phyloP scores from a whole-genome alignment of 2,888 invertebrate species.

The Noctua comes region DNA sequence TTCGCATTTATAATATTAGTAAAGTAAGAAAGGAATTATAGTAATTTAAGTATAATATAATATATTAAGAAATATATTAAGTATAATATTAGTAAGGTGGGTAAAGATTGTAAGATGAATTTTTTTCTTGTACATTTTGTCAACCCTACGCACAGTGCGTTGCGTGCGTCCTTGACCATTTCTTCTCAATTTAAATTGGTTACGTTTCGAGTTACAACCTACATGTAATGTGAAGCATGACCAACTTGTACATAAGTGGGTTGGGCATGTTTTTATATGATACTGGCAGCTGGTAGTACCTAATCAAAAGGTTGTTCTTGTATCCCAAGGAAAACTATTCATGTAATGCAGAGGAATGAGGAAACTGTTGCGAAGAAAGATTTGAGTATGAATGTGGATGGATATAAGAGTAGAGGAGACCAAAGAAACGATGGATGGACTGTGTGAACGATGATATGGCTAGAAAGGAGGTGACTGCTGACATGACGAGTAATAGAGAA shows the following conservation, averaged over 20 bases:
- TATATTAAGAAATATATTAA: too few relatives aligned
- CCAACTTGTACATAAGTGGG: conserved; percentile 1
- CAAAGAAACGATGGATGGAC: background rate
- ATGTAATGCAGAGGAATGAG: background rate
- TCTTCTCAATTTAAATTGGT: conserved; percentile 38
- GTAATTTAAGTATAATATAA: too few relatives aligned
- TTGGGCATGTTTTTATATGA: background rate
- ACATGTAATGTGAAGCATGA: conserved; percentile 17
- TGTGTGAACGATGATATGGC: too few relatives aligned
- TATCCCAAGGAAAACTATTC: background rate
- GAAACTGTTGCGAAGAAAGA: background rate
- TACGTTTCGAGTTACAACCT: background rate
- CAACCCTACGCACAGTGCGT: background rate
- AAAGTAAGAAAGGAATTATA: too few relatives aligned
- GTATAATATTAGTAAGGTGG: too few relatives aligned
- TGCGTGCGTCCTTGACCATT: conserved; percentile 29
- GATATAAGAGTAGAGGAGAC: background rate
- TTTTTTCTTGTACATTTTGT: too few relatives aligned
- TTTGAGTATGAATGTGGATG: background rate
- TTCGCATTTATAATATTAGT: too few relatives aligned
- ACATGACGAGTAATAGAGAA: too few relatives aligned
- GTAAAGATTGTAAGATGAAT: too few relatives aligned
- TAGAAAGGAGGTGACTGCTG: too few relatives aligned
- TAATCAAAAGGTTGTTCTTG: background rate
- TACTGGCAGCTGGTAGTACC: too few relatives aligned